Conservation (phyloP, 1,140 invertebrate species). For the Arctopsyche grandis region DNA sequence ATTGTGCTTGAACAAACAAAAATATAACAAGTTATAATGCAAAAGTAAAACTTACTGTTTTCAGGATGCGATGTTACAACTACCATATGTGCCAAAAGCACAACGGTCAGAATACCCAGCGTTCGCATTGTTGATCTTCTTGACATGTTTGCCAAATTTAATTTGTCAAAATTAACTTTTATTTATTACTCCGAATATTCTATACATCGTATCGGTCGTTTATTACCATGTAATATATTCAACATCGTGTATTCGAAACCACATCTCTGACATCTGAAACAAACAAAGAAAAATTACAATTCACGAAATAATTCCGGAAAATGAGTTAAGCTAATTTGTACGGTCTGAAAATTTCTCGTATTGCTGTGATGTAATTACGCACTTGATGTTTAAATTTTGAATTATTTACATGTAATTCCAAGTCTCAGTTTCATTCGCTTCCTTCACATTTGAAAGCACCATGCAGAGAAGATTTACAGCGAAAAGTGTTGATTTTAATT, state of each 20-base stretch:
- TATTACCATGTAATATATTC: too few relatives aligned
- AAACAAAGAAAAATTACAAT: not conserved
- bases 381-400: not conserved
- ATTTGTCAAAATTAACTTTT: too few relatives aligned
- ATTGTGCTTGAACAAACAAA: not conserved
- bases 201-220: too few relatives aligned
- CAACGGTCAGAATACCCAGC: not conserved
- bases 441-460: not conserved
- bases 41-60: slow-evolving; percentile 48
- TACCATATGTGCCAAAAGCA: slow-evolving; percentile 46
- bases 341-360: not conserved
- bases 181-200: too few relatives aligned
- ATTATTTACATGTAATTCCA: not conserved
- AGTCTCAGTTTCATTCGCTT: not conserved
- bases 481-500: slow-evolving; percentile 1
- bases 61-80: slow-evolving; percentile 52
- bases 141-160: not conserved
- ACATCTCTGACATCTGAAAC: not conserved
- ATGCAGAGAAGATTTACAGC: not conserved
- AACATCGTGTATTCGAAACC: too few relatives aligned
- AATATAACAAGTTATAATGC: not conserved
- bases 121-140: not conserved
- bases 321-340: not conserved
- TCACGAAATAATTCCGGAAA: not conserved
- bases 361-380: not conserved